Evolutionary conservation across 2,113 vertebrate genomes (phyloP).

Genomic region (Pholis gunnellus): DNA sequence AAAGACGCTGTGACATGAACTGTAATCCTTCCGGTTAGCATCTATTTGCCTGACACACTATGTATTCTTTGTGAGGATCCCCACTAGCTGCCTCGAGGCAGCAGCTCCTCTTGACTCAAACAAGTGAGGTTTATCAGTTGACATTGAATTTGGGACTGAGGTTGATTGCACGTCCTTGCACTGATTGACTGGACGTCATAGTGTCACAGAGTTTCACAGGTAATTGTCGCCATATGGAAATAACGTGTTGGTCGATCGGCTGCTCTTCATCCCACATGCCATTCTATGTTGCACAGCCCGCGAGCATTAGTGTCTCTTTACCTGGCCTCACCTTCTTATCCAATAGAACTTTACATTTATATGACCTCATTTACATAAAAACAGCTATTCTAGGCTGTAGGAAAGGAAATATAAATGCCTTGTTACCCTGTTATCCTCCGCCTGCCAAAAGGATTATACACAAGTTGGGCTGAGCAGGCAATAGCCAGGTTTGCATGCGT

Average conservation of each 20-base stretch:
- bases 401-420: not conserved
- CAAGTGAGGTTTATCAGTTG: slow-evolving; percentile 2
- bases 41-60: not conserved
- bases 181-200: slow-evolving; percentile 9
- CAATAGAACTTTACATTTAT: not conserved
- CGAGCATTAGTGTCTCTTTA: not conserved
- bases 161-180: slow-evolving; percentile 1
- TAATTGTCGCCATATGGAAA: slow-evolving; percentile 7
- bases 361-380: not conserved
- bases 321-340: not conserved
- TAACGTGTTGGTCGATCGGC: not conserved
- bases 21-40: not conserved
- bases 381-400: not conserved
- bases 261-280: not conserved
- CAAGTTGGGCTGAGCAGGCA: not conserved
- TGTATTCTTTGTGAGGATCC: not conserved
- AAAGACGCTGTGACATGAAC: not conserved
- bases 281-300: not conserved
- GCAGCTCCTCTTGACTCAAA: not conserved
- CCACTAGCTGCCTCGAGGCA: not conserved
- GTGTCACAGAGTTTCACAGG: not conserved
- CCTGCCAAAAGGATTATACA: not conserved
- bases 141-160: slow-evolving; percentile 2
- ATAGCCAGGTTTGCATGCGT: not conserved
- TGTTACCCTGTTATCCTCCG: slow-evolving; percentile 1